These are phyloP conservation scores for Oncorhynchus mykiss DNA, from an alignment of 2,113 vertebrate genomes.

Conservation along the genomic window DNA sequence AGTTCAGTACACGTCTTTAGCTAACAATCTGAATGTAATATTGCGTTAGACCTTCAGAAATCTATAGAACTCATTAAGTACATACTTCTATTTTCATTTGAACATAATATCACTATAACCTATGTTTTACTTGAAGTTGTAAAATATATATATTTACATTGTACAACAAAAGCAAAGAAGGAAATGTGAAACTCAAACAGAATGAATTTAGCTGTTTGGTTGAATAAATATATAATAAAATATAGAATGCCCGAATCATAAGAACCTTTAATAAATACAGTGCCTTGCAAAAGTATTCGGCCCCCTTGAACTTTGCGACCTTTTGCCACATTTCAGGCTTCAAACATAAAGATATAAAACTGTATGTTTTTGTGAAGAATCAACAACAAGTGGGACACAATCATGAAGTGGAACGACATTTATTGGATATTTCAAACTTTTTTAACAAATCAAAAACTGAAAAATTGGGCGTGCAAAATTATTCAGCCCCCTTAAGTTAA, in stretches of 20 bases:
- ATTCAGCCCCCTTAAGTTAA: too few relatives aligned
- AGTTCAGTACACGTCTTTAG: too few relatives aligned
- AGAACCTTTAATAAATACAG: not conserved
- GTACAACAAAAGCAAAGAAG: constrained; percentile 18
- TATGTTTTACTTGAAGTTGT: constrained; percentile 15
- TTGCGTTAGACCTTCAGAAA: not conserved
- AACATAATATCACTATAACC: not conserved
- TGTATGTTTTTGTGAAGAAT: too few relatives aligned
- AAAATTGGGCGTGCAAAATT: too few relatives aligned
- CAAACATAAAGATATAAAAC: too few relatives aligned
- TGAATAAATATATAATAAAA: not conserved
- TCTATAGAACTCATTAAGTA: not conserved
- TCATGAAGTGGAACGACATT: too few relatives aligned
- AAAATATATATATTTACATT: constrained; percentile 23
- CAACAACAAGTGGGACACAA: too few relatives aligned
- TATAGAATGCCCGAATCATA: not conserved
- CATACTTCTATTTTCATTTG: not conserved
- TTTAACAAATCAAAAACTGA: too few relatives aligned
- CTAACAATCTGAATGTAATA: not conserved
- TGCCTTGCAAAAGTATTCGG: too few relatives aligned
- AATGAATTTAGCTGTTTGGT: not conserved
- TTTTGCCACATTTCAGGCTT: too few relatives aligned
- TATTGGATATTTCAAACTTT: too few relatives aligned
- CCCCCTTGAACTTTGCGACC: too few relatives aligned
- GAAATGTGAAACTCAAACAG: constrained; percentile 12